Conservation (phyloP, 2,113 vertebrate genomes). For the Perognathus longimembris region DNA sequence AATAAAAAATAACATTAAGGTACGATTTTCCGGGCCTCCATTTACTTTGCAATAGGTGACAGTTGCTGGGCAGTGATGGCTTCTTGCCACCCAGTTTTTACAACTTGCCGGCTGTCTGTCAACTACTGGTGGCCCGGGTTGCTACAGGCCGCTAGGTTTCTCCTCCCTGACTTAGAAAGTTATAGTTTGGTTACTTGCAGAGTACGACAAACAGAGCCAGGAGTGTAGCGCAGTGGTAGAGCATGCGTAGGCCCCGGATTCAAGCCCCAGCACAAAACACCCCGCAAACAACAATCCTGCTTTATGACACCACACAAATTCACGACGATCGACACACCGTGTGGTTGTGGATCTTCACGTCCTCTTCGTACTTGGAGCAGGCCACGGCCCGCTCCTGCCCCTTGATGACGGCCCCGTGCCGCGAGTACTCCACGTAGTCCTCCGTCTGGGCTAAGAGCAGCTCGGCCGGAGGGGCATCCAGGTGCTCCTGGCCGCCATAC, state of each 20-base stretch:
- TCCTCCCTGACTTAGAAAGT: neutral
- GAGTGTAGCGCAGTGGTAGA: too few species aligned
- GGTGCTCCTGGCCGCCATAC: slow-evolving; percentile 97
- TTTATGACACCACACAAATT: neutral
- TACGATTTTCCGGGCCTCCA: neutral
- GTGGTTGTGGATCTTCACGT: slow-evolving; percentile 96
- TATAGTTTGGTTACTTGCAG: neutral
- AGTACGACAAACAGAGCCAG: neutral
- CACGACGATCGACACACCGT: too few species aligned
- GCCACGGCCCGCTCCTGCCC: slow-evolving; percentile 97
- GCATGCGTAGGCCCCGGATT: too few species aligned
- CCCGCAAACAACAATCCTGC: neutral
- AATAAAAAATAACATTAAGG: neutral
- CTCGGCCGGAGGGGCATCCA: slow-evolving; percentile 94
- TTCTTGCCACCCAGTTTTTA: neutral
- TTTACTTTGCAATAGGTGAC: neutral
- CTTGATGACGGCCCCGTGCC: slow-evolving; percentile 97
- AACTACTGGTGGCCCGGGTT: neutral
- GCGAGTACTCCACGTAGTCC: slow-evolving; percentile 98
- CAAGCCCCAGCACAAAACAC: neutral
- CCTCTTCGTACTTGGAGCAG: slow-evolving; percentile 98
- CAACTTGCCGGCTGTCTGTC: neutral
- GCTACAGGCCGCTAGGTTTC: neutral
- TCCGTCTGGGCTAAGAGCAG: slow-evolving; percentile 97
- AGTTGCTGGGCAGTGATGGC: neutral